These are phyloP conservation scores for Zygaena filipendulae DNA, from an alignment of 2,888 invertebrate genomes.

Conservation along the genomic window DNA sequence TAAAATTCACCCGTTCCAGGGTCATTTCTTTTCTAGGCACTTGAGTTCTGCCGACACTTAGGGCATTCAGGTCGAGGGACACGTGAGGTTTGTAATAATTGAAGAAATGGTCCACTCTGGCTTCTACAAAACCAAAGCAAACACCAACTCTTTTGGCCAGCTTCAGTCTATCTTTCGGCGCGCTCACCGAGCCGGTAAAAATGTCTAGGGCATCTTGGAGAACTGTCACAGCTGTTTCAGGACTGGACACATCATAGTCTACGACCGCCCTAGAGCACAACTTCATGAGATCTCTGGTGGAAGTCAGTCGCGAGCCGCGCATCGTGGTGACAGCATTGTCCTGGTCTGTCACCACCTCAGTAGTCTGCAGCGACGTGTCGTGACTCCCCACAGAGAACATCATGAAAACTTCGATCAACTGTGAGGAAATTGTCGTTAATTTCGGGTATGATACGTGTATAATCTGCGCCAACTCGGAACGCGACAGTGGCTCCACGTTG, in stretches of 20 bases:
- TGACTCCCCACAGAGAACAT: conserved; percentile 81
- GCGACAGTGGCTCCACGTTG: conserved; percentile 81
- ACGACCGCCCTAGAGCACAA: conserved; percentile 85
- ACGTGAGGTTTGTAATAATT: conserved; percentile 83
- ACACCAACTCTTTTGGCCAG: conserved; percentile 81
- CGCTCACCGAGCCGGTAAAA: conserved; percentile 83
- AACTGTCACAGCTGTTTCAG: conserved; percentile 74
- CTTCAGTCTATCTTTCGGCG: conserved; percentile 71
- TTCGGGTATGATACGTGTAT: conserved; percentile 75
- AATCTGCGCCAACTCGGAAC: conserved; percentile 79
- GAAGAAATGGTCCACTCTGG: conserved; percentile 84
- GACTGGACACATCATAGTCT: conserved; percentile 79
- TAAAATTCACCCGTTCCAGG: conserved; percentile 42
- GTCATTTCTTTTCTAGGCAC: conserved; percentile 52
- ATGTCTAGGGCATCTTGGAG: conserved; percentile 93
- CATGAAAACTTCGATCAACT: conserved; percentile 86
- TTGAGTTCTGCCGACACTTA: conserved; percentile 79
- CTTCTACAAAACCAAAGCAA: conserved; percentile 83
- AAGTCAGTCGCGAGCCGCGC: conserved; percentile 73
- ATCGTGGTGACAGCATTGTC: conserved; percentile 30
- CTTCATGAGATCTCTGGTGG: conserved; percentile 91
- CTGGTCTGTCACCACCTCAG: conserved; percentile 26
- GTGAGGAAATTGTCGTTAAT: conserved; percentile 76
- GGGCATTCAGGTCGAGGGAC: conserved; percentile 57
- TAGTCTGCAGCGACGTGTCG: conserved; percentile 51